Conservation (phyloP, 2,797 vertebrate species). For the Sebastes wilsoni region DNA sequence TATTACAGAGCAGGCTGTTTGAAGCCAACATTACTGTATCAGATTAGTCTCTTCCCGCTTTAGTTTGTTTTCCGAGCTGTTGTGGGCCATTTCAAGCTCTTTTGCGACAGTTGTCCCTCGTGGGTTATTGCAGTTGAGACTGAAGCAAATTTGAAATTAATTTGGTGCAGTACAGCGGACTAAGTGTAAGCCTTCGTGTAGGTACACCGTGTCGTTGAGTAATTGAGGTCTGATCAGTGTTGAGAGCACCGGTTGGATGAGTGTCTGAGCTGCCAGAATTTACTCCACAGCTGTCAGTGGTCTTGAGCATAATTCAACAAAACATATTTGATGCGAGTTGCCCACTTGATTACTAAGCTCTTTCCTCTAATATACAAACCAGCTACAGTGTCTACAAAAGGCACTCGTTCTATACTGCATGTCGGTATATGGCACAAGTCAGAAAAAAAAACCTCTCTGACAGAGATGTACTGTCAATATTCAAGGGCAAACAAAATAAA, state of each 20-base stretch:
- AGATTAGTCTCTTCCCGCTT: not conserved
- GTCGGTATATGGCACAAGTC: not conserved
- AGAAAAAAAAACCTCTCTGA: not conserved
- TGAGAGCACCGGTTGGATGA: slow-evolving; percentile 38
- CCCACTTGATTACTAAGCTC: slow-evolving; percentile 21
- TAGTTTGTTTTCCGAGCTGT: slow-evolving; percentile 10
- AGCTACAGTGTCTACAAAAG: not conserved
- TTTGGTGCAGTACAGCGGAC: slow-evolving; percentile 30
- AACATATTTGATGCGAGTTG: slow-evolving; percentile 38
- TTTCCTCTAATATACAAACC: slow-evolving; percentile 3
- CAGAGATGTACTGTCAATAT: slow-evolving; percentile 37
- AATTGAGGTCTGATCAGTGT: slow-evolving; percentile 54
- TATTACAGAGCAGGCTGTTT: slow-evolving; percentile 27
- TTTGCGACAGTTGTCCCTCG: not conserved
- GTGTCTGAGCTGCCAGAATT: slow-evolving; percentile 50
- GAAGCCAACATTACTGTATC: not conserved
- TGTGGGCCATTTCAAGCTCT: not conserved
- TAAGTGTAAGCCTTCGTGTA: slow-evolving; percentile 22
- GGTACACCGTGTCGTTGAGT: slow-evolving; percentile 40
- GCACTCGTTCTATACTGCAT: not conserved
- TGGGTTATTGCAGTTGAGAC: slow-evolving; percentile 6
- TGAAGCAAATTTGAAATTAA: slow-evolving; percentile 44
- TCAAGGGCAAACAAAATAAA: slow-evolving; percentile 57
- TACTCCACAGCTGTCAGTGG: slow-evolving; percentile 31
- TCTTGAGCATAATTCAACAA: slow-evolving; percentile 28